Conservation (phyloP, 1,140 invertebrate genomes). For the Drosophila miranda region DNA sequence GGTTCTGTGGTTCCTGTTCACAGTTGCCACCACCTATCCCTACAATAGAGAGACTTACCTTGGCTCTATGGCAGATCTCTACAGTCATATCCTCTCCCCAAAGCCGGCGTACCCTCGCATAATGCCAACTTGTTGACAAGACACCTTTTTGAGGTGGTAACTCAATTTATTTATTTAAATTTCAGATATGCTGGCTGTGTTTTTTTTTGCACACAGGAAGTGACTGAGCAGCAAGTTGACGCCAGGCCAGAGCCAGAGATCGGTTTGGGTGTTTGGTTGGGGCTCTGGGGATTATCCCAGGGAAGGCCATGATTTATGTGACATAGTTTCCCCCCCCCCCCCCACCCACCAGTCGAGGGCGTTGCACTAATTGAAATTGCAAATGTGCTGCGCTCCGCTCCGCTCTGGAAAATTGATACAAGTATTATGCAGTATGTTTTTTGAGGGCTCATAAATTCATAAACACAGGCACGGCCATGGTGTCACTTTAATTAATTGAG, state of each 20-base stretch:
- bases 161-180: constrained; percentile 81
- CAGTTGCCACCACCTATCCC: no score
- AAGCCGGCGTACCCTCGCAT: neutral
- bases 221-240: constrained; percentile 47
- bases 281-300: no score
- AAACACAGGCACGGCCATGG: constrained; percentile 46
- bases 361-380: constrained; percentile 81
- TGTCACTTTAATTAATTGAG: constrained; percentile 71
- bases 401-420: constrained; percentile 61
- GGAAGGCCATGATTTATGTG: constrained; percentile 68
- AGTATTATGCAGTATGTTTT: constrained; percentile 60
- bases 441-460: constrained; percentile 53
- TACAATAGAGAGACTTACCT: no score
- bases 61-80: no score
- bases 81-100: no score
- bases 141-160: constrained; percentile 67
- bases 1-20: no score
- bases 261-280: constrained; percentile 11
- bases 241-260: constrained; percentile 36
- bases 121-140: constrained; percentile 74
- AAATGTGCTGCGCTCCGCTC: constrained; percentile 44
- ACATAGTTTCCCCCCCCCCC: constrained; percentile 51
- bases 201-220: constrained; percentile 44
- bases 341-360: constrained; percentile 25
- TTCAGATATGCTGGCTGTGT: constrained; percentile 20